Evolutionary conservation across 92 coral and sea anemone genomes (phyloP).

Genomic region (Scolanthus callimorphus): DNA sequence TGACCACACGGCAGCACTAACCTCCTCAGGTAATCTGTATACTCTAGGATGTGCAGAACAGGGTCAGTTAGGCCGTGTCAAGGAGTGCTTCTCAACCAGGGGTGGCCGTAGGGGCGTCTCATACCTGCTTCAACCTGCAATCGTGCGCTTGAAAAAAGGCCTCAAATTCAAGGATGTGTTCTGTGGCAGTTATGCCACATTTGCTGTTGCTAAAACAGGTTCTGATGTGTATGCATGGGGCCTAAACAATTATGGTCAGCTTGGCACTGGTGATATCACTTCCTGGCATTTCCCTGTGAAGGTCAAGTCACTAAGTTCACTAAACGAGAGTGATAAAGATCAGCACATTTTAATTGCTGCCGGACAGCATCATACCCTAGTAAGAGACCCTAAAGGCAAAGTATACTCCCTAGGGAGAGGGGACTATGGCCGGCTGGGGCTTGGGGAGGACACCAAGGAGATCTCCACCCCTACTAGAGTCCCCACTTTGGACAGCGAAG

Average conservation of each 20-base stretch:
- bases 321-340: constrained; percentile 43
- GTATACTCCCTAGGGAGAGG: constrained; percentile 92
- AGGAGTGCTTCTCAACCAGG: constrained; percentile 86
- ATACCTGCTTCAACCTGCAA: constrained; percentile 74
- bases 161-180: constrained; percentile 85
- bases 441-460: constrained; percentile 79
- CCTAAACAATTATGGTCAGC: constrained; percentile 95
- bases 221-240: constrained; percentile 90
- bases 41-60: constrained; percentile 99
- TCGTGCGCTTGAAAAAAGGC: constrained; percentile 63
- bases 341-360: constrained; percentile 68
- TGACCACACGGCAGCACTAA: constrained; percentile 93
- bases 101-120: constrained; percentile 91
- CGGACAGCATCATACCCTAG: constrained; percentile 92
- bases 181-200: constrained; percentile 95
- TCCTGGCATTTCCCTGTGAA: constrained; percentile 71
- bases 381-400: constrained; percentile 70
- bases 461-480: constrained; percentile 68
- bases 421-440: constrained; percentile 93
- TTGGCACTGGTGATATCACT: constrained; percentile 88
- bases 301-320: constrained; percentile 59
- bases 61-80: constrained; percentile 94
- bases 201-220: constrained; percentile 68
- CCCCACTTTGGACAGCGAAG: constrained; percentile 49
- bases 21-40: constrained; percentile 65